These are phyloP conservation scores for Macrosoma leucophasiata DNA, from an alignment of 2,888 invertebrate species.

Conservation along the genomic window DNA sequence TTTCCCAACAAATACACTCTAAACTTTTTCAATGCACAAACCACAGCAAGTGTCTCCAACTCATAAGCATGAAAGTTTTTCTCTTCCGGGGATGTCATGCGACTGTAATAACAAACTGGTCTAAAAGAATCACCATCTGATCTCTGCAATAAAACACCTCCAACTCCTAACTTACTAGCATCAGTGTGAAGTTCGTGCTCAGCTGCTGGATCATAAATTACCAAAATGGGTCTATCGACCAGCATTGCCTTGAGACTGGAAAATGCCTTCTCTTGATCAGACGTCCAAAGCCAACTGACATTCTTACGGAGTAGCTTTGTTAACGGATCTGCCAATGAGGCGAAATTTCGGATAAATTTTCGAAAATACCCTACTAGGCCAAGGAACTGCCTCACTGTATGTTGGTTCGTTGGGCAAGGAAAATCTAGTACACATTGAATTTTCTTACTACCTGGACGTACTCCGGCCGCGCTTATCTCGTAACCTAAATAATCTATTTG, in stretches of 20 bases:
- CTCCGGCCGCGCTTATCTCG: conserved; percentile 20
- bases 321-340: conserved; percentile 20
- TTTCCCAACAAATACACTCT: conserved; percentile 29
- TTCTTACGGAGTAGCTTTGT: conserved; percentile 21
- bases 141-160: conserved; percentile 31
- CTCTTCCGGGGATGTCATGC: conserved; percentile 26
- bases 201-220: conserved; percentile 30
- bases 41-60: conserved; percentile 26
- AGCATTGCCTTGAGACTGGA: conserved; percentile 25
- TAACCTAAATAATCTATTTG: conserved; percentile 24
- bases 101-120: conserved; percentile 27
- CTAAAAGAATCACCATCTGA: conserved; percentile 11
- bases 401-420: conserved; percentile 18
- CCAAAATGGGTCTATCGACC: conserved; percentile 25
- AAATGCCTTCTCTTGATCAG: conserved; percentile 21
- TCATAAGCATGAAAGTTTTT: conserved; percentile 25
- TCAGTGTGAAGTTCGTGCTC: conserved; percentile 36
- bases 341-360: conserved; percentile 23
- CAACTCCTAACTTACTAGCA: conserved; percentile 31
- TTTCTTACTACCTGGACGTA: conserved; percentile 18
- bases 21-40: conserved; percentile 30
- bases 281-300: conserved; percentile 15
- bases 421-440: conserved; percentile 19
- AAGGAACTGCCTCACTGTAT: conserved; percentile 25
- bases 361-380: conserved; percentile 25